phyloP scores from a whole-genome alignment of 2,113 vertebrate species.

The Ornithorhynchus anatinus region DNA sequence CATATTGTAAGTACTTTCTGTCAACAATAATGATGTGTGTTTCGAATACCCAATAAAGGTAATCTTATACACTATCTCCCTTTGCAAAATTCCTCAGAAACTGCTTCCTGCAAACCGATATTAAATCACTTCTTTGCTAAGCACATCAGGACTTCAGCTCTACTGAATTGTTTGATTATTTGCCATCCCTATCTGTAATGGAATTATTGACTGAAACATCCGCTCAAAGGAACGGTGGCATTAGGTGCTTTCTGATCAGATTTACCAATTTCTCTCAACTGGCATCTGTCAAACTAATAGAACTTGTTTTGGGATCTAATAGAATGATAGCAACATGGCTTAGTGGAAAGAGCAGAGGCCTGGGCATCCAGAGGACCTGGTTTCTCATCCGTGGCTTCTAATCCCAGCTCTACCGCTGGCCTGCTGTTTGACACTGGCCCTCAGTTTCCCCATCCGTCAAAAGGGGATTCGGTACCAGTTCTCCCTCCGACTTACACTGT shows the following conservation, averaged over 20 bases:
- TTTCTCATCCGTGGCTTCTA: no score
- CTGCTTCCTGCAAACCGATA: background rate
- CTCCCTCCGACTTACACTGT: no score
- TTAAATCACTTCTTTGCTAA: background rate
- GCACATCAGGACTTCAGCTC: background rate
- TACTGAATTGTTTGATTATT: conserved; percentile 8
- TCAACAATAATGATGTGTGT: background rate
- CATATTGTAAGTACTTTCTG: background rate
- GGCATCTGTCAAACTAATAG: background rate
- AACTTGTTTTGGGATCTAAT: background rate
- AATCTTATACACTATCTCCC: background rate
- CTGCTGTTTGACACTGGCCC: no score
- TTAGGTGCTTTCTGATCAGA: background rate
- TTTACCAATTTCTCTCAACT: background rate
- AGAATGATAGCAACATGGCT: conserved; percentile 10
- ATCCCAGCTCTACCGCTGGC: no score
- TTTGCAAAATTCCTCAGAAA: conserved; percentile 6
- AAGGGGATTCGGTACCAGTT: no score
- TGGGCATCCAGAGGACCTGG: no score
- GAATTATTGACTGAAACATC: conserved; percentile 20
- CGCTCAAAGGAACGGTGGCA: background rate
- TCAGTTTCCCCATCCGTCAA: no score
- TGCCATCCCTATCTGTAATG: background rate
- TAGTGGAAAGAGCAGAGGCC: no score
- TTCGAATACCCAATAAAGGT: background rate